Evolutionary conservation across 2,797 vertebrate species (phyloP), one percentile per base, ranked within the genome.

Genomic region (Pangasius krempfi): DNA sequence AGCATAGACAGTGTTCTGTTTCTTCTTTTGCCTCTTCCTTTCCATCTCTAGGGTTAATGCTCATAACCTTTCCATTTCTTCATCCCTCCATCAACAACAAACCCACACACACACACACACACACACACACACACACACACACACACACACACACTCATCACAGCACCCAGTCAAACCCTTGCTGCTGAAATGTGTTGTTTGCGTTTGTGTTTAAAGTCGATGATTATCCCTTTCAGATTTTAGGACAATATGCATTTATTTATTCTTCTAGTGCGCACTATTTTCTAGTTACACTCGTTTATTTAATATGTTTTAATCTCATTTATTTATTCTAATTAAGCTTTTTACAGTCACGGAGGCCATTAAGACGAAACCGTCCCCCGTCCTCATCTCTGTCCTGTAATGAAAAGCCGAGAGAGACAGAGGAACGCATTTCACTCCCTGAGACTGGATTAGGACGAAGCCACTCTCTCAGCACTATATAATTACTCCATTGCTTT

Each of bases 31-130:
- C 44, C 73, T 47, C 16, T 1, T 72, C 40, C 7, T 37, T 13
- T 47, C 44, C 44, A 6, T 76, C 25, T 50, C 22, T 76, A 50
- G 44, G 44, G 25, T 76, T 76, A n/a, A 12, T 27, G 40, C 20
- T 75, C 72, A 33, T 37, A 72, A 66, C 3, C 12, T 56, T 56
- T 56, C 60, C 8, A 27, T 12, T 20, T 9, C 33, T 40, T 37
- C 33, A 72, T 22, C 68, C 33, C 16, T 40, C 68, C 33, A 22
- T 9, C 68, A 44, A 12, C 9, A 75, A 20, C 40, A 73, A 18
- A 22, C 20, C 44, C 72, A 47, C 72, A 75, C 72, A 75, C 72
- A 47, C 72, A 75, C 72, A 75, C 40, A 75, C 68, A 72, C n/a
- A 68, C 30, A 68, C 27, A 33, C 66, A 68, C 64, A 68, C 64